phyloP scores from a whole-genome alignment of 2,797 vertebrate genomes.

The Amazona finschi region DNA sequence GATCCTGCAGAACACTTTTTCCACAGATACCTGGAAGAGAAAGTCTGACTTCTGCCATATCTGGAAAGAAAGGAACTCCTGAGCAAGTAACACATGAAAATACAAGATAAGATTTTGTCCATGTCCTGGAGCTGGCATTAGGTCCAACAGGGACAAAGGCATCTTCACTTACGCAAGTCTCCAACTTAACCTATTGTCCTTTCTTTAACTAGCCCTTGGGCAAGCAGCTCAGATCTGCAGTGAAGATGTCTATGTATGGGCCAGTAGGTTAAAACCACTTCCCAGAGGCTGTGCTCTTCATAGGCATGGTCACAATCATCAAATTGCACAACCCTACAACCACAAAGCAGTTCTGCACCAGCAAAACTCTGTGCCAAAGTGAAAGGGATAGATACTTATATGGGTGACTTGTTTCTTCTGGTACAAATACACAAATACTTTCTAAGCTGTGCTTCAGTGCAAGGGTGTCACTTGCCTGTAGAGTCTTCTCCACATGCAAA shows the following conservation, averaged over 20 bases:
- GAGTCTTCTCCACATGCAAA: not conserved
- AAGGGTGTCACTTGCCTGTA: not conserved
- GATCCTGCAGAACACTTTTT: not conserved
- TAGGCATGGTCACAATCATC: not conserved
- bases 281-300: not conserved
- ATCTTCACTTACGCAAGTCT: not conserved
- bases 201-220: not conserved
- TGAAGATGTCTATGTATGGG: not conserved
- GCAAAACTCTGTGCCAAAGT: not conserved
- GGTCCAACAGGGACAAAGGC: not conserved
- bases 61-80: not conserved
- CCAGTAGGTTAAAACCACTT: not conserved
- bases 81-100: not conserved
- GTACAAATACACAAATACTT: not conserved
- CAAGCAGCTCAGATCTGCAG: not conserved
- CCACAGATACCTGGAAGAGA: not conserved
- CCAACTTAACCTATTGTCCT: not conserved
- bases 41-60: not conserved
- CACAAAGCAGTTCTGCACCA: not conserved
- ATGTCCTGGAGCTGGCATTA: not conserved
- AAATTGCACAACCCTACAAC: not conserved
- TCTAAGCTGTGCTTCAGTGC: not conserved
- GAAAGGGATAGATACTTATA: not conserved
- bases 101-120: not conserved
- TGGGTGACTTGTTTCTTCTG: not conserved